Conservation (phyloP, 1,140 invertebrate genomes). For the Drosophila azteca region DNA sequence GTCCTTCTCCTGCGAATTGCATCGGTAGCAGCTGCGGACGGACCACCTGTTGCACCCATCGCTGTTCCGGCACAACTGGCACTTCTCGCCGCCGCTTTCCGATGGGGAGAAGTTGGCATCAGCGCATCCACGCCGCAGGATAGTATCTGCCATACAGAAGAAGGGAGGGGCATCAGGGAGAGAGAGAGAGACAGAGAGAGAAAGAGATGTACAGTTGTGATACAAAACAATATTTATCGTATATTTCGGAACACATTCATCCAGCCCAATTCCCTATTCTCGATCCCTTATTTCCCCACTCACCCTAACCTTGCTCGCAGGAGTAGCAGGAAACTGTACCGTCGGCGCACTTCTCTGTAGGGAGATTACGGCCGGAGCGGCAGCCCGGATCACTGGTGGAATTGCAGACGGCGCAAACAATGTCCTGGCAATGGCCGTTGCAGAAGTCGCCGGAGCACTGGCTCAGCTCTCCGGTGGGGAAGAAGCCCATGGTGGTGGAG, state of each 20-base stretch:
- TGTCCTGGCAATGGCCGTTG: constrained; percentile 65
- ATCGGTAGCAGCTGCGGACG: constrained; percentile 70
- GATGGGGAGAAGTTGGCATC: constrained; percentile 30
- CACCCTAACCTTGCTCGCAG: constrained; percentile 74
- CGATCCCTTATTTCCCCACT: constrained; percentile 2
- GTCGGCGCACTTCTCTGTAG: constrained; percentile 36
- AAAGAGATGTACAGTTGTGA: not conserved
- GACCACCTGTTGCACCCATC: constrained; percentile 68
- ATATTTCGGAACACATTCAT: not conserved
- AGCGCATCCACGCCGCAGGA: constrained; percentile 66
- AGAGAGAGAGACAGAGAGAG: not conserved
- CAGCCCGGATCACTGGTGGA: constrained; percentile 62
- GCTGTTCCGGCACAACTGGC: constrained; percentile 62
- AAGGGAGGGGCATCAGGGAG: not conserved
- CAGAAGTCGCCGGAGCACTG: constrained; percentile 72
- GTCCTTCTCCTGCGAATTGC: constrained; percentile 55
- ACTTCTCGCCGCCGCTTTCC: constrained; percentile 34
- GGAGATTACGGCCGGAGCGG: constrained; percentile 40
- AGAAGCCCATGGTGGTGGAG: constrained; percentile 71
- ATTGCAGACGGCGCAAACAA: constrained; percentile 64
- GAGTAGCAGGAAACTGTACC: constrained; percentile 66
- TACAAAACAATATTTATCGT: too few relatives aligned
- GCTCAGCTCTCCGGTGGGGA: constrained; percentile 55
- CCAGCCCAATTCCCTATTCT: too few relatives aligned
- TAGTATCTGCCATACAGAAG: constrained; percentile 37